phyloP scores from a whole-genome alignment of 2,888 invertebrate species.

The Rugalucina vietnamica region DNA sequence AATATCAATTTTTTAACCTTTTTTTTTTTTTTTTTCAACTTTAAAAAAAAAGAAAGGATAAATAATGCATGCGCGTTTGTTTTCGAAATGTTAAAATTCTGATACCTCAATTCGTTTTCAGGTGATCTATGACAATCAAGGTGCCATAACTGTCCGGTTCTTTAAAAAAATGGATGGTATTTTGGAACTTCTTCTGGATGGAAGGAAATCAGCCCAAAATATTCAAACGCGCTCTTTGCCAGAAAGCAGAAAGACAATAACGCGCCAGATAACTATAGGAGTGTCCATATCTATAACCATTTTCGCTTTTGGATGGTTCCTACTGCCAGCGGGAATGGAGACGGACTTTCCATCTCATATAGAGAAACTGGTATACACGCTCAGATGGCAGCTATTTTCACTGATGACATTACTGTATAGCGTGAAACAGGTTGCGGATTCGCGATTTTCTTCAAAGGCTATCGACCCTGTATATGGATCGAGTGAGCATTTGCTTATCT shows the following conservation, averaged over 20 bases:
- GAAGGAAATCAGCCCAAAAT: too few species aligned
- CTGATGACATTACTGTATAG: slow-evolving; percentile 41
- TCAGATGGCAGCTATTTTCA: slow-evolving; percentile 59
- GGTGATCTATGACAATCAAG: too few species aligned
- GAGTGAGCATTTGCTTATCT: slow-evolving; percentile 50
- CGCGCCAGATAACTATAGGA: background rate
- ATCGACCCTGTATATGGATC: slow-evolving; percentile 56
- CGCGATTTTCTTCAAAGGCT: slow-evolving; percentile 44
- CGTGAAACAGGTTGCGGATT: slow-evolving; percentile 34
- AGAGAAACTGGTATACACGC: slow-evolving; percentile 58
- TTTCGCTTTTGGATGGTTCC: background rate
- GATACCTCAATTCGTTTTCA: too few species aligned
- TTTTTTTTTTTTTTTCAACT: too few species aligned
- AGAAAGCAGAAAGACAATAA: background rate
- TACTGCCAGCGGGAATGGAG: background rate
- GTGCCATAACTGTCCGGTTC: too few species aligned
- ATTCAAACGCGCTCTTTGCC: too few species aligned
- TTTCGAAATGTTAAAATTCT: too few species aligned
- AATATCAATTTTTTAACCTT: too few species aligned
- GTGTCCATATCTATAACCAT: background rate
- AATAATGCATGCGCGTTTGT: too few species aligned
- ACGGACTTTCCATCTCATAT: background rate
- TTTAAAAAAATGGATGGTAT: too few species aligned
- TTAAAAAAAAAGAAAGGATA: too few species aligned
- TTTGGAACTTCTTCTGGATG: too few species aligned